A percentile compares a stretch with the other conserved stretches of the same genome.
These are phyloP conservation scores for Brachirus orientalis DNA, from an alignment of 2,113 vertebrate species.

Conservation along the genomic window DNA sequence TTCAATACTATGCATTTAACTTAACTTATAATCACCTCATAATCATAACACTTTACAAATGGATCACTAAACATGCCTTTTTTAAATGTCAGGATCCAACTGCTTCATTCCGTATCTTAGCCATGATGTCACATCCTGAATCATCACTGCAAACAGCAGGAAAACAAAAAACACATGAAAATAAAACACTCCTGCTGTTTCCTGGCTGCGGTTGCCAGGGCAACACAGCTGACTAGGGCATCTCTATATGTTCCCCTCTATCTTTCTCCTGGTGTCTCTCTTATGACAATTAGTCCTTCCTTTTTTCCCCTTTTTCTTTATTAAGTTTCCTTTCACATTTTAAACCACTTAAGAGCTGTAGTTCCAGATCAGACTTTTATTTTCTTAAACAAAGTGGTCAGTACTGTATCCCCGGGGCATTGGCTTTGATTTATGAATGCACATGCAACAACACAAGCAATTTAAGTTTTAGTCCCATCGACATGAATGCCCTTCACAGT, in stretches of 20 bases:
- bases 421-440: not conserved
- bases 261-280: not conserved
- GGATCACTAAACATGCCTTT: slow-evolving; percentile 2
- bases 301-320: not conserved
- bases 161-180: slow-evolving; percentile 21
- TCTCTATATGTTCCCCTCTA: not conserved
- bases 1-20: no score
- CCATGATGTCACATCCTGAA: slow-evolving; percentile 42
- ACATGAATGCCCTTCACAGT: no score
- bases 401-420: no score
- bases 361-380: not conserved
- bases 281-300: not conserved
- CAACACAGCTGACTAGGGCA: slow-evolving; percentile 36
- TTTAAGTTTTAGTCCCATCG: no score
- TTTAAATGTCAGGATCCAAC: slow-evolving; percentile 48
- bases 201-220: slow-evolving; percentile 49
- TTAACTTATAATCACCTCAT: not conserved
- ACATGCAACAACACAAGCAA: no score
- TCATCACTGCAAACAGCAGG: slow-evolving; percentile 26
- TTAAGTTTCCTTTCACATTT: not conserved
- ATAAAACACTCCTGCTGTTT: slow-evolving; percentile 45
- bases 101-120: slow-evolving; percentile 15
- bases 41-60: slow-evolving; percentile 3
- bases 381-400: not conserved
- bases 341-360: not conserved